Evolutionary conservation across 1,140 invertebrate species (phyloP).

Genomic region (Drosophila mauritiana): DNA sequence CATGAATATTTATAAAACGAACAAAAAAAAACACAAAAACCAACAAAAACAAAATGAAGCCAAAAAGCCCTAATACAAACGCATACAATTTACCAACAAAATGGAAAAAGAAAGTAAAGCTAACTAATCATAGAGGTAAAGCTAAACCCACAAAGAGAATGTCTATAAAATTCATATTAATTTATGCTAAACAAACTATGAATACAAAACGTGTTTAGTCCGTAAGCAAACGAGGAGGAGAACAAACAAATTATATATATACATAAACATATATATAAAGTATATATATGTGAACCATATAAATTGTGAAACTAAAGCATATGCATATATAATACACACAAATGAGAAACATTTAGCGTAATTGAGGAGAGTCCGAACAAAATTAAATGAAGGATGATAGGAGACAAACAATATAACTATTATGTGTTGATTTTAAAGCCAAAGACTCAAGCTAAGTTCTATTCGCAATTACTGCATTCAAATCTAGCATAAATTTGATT

Average conservation of each 20-base stretch:
- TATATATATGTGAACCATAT: slow-evolving; percentile 51
- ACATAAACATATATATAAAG: slow-evolving; percentile 40
- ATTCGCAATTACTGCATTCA: slow-evolving; percentile 41
- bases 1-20: slow-evolving; percentile 65
- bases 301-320: slow-evolving; percentile 53
- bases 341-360: slow-evolving; percentile 39
- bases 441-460: slow-evolving; percentile 75
- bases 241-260: slow-evolving; percentile 38
- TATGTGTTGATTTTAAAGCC: slow-evolving; percentile 80
- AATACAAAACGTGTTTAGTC: slow-evolving; percentile 72
- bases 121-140: slow-evolving; percentile 70
- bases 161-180: slow-evolving; percentile 65
- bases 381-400: slow-evolving; percentile 31
- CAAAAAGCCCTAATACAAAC: slow-evolving; percentile 64
- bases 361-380: slow-evolving; percentile 37
- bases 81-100: slow-evolving; percentile 49
- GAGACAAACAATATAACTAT: slow-evolving; percentile 35
- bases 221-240: slow-evolving; percentile 55
- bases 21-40: slow-evolving; percentile 35
- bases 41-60: slow-evolving; percentile 58
- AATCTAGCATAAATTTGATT: slow-evolving; percentile 43
- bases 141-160: slow-evolving; percentile 46
- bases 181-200: slow-evolving; percentile 70
- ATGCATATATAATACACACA: slow-evolving; percentile 37
- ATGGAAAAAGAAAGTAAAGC: slow-evolving; percentile 52